Conservation (phyloP, 2,888 invertebrate genomes). For the Agriopis marginaria region DNA sequence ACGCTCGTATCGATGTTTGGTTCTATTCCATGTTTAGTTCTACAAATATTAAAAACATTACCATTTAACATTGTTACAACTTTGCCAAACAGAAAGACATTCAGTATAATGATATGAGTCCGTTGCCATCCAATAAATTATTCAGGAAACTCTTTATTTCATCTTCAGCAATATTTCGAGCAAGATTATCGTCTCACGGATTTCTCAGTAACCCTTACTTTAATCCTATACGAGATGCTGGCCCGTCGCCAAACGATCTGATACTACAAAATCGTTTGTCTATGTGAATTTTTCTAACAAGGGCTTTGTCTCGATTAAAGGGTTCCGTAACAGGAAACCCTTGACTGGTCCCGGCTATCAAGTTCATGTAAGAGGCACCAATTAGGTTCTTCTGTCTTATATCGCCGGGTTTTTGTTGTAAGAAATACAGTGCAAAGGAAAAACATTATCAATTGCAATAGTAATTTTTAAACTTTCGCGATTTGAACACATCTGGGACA, state of each 20-base stretch:
- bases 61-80: too few species aligned
- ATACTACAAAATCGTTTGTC: constrained; percentile 35
- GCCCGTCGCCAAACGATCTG: constrained; percentile 41
- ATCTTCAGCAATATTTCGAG: constrained; percentile 20
- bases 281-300: constrained; percentile 39
- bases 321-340: constrained; percentile 29
- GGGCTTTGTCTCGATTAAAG: constrained; percentile 41
- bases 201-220: constrained; percentile 24
- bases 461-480: too few species aligned
- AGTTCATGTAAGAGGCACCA: constrained; percentile 5
- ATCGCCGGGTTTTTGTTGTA: neutral
- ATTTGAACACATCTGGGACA: too few species aligned
- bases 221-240: constrained; percentile 39
- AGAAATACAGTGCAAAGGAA: neutral
- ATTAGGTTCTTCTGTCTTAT: constrained; percentile 4
- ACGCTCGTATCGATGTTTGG: too few species aligned
- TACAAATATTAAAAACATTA: too few species aligned
- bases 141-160: neutral
- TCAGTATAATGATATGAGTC: too few species aligned
- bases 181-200: constrained; percentile 28
- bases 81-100: too few species aligned
- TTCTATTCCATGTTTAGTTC: too few species aligned
- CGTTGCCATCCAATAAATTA: neutral
- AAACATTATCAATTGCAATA: too few species aligned
- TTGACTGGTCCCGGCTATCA: constrained; percentile 16